phyloP scores from a whole-genome alignment of 2,113 vertebrate genomes.

The Gopherus flavomarginatus region DNA sequence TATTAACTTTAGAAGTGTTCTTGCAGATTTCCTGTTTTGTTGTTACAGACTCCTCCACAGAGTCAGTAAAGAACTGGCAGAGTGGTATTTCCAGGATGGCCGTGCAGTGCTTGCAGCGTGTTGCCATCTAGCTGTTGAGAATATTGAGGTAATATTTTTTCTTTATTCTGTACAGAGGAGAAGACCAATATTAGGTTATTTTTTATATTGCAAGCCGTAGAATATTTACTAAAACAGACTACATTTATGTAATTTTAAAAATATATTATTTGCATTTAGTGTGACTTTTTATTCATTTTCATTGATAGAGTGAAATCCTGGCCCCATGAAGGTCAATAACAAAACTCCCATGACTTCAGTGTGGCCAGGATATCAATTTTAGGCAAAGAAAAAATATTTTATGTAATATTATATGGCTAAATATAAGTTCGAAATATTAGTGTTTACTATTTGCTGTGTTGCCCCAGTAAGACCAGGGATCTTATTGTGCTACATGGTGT shows the following conservation, averaged over 20 bases:
- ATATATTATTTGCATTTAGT: background rate
- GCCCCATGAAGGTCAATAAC: background rate
- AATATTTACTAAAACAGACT: background rate
- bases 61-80: conserved; percentile 90
- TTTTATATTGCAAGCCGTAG: background rate
- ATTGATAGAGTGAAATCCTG: background rate
- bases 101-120: conserved; percentile 90
- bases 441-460: background rate
- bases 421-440: background rate
- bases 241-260: background rate
- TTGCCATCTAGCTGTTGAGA: conserved; percentile 93
- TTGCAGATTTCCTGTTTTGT: background rate
- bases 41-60: conserved; percentile 85
- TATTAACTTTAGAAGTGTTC: background rate
- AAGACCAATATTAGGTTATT: background rate
- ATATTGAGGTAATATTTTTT: conserved; percentile 85
- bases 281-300: background rate
- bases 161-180: background rate
- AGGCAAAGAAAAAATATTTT: background rate
- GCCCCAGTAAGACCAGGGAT: background rate
- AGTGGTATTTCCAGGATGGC: conserved; percentile 96
- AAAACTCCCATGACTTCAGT: background rate
- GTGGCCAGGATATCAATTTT: background rate
- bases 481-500: background rate
- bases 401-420: background rate